Evolutionary conservation across 92 coral and sea anemone genomes (phyloP).

Genomic region (Micromussa lordhowensis): DNA sequence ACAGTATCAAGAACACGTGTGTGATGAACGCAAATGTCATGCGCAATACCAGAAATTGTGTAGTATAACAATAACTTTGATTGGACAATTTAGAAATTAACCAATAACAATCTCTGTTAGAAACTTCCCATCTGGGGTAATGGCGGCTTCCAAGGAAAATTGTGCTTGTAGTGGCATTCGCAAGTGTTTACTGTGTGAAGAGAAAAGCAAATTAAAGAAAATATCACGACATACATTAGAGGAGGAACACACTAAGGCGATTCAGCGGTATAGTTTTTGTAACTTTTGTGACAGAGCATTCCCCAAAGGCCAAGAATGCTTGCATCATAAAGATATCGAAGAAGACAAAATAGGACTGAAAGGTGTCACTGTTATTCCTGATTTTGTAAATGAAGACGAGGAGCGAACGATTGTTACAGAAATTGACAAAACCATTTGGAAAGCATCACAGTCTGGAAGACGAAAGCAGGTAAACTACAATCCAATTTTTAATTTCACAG

Average conservation of each 20-base stretch:
- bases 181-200: constrained; percentile 88
- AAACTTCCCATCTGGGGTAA: background rate
- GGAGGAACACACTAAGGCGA: constrained; percentile 13
- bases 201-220: constrained; percentile 8
- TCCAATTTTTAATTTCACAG: too few species aligned
- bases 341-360: background rate
- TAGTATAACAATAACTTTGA: constrained; percentile 16
- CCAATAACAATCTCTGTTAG: constrained; percentile 57
- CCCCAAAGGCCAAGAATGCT: constrained; percentile 28
- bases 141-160: constrained; percentile 72
- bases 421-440: constrained; percentile 88
- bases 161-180: constrained; percentile 90
- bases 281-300: constrained; percentile 63
- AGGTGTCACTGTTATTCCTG: constrained; percentile 77
- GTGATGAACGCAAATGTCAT: constrained; percentile 50
- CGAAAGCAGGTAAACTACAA: constrained; percentile 80
- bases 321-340: background rate
- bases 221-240: background rate
- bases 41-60: constrained; percentile 36
- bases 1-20: constrained; percentile 78
- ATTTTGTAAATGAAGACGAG: constrained; percentile 80
- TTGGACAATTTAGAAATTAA: constrained; percentile 40
- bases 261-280: constrained; percentile 63
- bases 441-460: constrained; percentile 92
- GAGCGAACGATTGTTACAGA: constrained; percentile 71